phyloP scores from a whole-genome alignment of 2,888 invertebrate species.

The Acanthosepion esculentum region DNA sequence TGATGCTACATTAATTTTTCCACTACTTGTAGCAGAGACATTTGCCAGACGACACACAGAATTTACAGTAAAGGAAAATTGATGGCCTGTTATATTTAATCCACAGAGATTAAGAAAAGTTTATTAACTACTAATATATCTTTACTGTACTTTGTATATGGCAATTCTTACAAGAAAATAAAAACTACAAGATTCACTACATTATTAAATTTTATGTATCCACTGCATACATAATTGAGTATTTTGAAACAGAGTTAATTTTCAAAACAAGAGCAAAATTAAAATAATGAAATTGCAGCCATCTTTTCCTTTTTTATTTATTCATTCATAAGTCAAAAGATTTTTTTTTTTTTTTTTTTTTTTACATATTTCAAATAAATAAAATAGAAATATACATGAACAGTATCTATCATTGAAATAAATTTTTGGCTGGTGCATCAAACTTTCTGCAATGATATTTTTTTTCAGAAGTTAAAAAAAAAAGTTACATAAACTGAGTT shows the following conservation, averaged over 20 bases:
- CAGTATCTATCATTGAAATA: too few species aligned
- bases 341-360: too few species aligned
- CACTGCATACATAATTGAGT: neutral
- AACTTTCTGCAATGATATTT: too few species aligned
- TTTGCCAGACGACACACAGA: slow-evolving; percentile 81
- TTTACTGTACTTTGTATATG: too few species aligned
- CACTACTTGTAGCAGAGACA: slow-evolving; percentile 94
- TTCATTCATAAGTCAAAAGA: too few species aligned
- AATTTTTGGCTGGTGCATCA: too few species aligned
- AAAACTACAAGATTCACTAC: too few species aligned
- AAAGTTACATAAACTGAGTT: too few species aligned
- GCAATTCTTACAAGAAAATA: too few species aligned
- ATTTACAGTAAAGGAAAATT: slow-evolving; percentile 53
- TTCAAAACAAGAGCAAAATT: neutral
- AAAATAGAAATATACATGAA: too few species aligned
- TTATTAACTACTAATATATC: neutral
- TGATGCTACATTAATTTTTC: slow-evolving; percentile 95
- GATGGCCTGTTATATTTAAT: neutral
- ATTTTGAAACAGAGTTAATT: neutral
- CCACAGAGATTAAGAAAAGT: neutral
- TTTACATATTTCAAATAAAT: too few species aligned
- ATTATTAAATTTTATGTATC: neutral
- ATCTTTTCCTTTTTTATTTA: neutral
- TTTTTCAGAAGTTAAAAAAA: too few species aligned
- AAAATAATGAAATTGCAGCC: neutral